Percentiles rank a stretch among this genome's conserved stretches.
Evolutionary conservation across 2,888 invertebrate species (phyloP).

Genomic region (Zygothrica quintamaculata): DNA sequence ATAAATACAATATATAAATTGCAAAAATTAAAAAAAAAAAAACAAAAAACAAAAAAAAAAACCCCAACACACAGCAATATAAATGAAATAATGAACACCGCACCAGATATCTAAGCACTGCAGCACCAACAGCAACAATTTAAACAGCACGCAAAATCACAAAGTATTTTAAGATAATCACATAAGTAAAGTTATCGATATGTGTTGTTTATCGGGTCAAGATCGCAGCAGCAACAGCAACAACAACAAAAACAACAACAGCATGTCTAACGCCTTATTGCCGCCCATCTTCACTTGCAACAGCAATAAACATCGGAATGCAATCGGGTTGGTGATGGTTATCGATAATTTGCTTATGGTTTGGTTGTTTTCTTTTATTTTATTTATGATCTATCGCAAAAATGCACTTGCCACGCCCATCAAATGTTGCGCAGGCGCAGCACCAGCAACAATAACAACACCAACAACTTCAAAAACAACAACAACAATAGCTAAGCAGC

Average conservation of each 20-base stretch:
- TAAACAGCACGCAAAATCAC: constrained; percentile 60
- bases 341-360: constrained; percentile 53
- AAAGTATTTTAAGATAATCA: constrained; percentile 45
- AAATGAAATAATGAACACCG: constrained; percentile 59
- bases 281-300: constrained; percentile 50
- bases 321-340: constrained; percentile 72
- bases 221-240: constrained; percentile 23
- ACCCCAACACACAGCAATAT: constrained; percentile 73
- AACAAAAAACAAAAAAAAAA: constrained; percentile 36
- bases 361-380: constrained; percentile 40
- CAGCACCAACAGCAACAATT: constrained; percentile 67
- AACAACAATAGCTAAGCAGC: constrained; percentile 26
- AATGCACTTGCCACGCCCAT: constrained; percentile 71
- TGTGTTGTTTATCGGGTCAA: constrained; percentile 28
- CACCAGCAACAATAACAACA: constrained; percentile 56
- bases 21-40: constrained; percentile 34
- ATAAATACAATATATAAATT: constrained; percentile 63
- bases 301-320: constrained; percentile 35
- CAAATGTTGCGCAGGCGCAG: constrained; percentile 75
- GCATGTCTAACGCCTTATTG: constrained; percentile 38
- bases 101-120: constrained; percentile 61
- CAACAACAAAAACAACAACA: constrained; percentile 31
- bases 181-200: constrained; percentile 45
- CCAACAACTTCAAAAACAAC: constrained; percentile 37
- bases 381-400: constrained; percentile 32